Base-by-base conservation (phyloP, 2,113 vertebrate species). In the Scalopus aquaticus region DNA sequence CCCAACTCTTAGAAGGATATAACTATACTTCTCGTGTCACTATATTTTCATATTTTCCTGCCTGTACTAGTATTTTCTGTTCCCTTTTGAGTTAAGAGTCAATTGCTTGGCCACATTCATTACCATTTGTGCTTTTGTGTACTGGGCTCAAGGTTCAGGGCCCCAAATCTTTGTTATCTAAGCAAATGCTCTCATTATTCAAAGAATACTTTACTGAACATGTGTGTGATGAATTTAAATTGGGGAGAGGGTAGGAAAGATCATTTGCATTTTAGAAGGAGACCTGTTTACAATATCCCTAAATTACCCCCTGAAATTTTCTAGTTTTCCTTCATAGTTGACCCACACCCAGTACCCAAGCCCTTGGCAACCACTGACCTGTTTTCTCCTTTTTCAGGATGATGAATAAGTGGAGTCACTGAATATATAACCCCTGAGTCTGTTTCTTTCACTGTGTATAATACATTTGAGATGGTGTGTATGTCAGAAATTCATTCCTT, bases 11-110 rank as follows among this genome's bases (percentile, higher is more conserved):
- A 87, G 94, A 74, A 46, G 62, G 30, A 87, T 81, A 6, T 54
- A 28, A 95, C 19, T 70, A 88, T 77, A 19, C 30, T 67, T 74
- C 74, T 67, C 24, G 72, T 74, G 88, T 83, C 80, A 74, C 46
- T 88, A 0, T 85, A 51, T 93, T 94, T 97, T 97, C 85, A 70
- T 84, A 49, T 93, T 81, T 79, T 94, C 77, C 90, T 95, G 62
- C 90, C 74, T 10, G 58, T n/a, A 58, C 79, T 80, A 70, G 87
- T 95, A 88, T 81, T 69, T 96, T 97, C 96, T 97, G 94, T 93
- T 87, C 54, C 26, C 81, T 91, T 70, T 67, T 92, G 95, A 96
- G 95, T 83, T 1, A 28, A 32, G 60, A 56, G 92, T 95, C 94
- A 95, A 54, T 8, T 44, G 77, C 96, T 95, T 95, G 85, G n/a